A percentile compares a stretch with the other conserved stretches of the same genome.
Evolutionary conservation across 2,113 vertebrate species (phyloP).

Genomic region (Heterochromis multidens): DNA sequence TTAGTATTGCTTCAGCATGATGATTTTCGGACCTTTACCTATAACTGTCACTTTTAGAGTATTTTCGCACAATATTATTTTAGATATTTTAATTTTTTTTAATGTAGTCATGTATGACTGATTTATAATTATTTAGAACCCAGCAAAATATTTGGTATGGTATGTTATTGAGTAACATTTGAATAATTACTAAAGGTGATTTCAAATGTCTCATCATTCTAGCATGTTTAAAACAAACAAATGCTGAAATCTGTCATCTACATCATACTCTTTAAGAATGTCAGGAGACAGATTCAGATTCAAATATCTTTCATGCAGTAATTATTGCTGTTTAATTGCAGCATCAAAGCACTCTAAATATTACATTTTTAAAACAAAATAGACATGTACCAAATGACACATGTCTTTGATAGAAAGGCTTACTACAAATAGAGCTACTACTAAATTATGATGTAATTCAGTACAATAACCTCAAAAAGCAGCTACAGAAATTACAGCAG

Average conservation of each 20-base stretch:
- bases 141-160: neutral
- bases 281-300: neutral
- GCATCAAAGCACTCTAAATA: neutral
- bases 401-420: neutral
- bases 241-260: neutral
- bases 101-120: neutral
- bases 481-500: neutral
- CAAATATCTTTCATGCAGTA: neutral
- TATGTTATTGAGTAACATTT: neutral
- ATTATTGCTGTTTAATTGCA: slow-evolving; percentile 6
- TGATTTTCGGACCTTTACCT: too few species aligned
- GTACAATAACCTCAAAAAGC: neutral
- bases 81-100: too few species aligned
- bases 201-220: neutral
- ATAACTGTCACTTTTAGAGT: neutral
- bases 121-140: neutral
- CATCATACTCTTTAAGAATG: neutral
- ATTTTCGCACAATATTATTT: neutral
- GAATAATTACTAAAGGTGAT: neutral
- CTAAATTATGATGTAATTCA: slow-evolving; percentile 4
- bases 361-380: neutral
- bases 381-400: neutral
- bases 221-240: neutral
- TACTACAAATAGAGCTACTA: neutral
- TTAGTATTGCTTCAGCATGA: neutral